phyloP scores from a whole-genome alignment of 2,888 invertebrate genomes.

The Eupithecia abbreviata region DNA sequence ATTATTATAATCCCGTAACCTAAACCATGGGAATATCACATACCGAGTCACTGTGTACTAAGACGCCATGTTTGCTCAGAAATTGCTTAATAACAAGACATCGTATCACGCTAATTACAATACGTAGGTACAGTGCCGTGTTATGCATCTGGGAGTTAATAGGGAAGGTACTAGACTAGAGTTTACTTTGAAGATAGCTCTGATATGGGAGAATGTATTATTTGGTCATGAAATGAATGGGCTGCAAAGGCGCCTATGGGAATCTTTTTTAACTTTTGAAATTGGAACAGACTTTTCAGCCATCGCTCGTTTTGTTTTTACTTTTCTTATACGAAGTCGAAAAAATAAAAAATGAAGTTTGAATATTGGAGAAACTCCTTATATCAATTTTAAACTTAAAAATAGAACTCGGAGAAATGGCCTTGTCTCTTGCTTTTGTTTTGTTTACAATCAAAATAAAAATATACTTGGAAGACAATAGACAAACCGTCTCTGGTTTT shows the following conservation, averaged over 20 bases:
- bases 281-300: background rate
- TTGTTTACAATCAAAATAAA: background rate
- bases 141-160: conserved; percentile 16
- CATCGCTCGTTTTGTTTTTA: background rate
- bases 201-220: background rate
- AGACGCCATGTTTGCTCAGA: conserved; percentile 64
- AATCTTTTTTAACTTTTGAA: background rate
- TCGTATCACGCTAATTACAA: conserved; percentile 78
- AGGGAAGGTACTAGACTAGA: conserved; percentile 4
- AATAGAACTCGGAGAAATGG: background rate
- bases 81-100: conserved; percentile 77
- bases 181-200: background rate
- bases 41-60: background rate
- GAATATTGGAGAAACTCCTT: background rate
- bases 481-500: too few relatives aligned
- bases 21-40: background rate
- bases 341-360: too few relatives aligned
- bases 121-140: conserved; percentile 46
- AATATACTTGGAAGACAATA: too few relatives aligned
- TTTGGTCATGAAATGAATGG: background rate
- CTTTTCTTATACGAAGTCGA: background rate
- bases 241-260: background rate
- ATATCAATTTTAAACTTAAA: background rate
- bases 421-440: background rate
- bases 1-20: conserved; percentile 11